A percentile compares a stretch with the other conserved stretches of the same genome.
phyloP scores from a whole-genome alignment of 2,797 vertebrate genomes.

The Pteropus rufus region DNA sequence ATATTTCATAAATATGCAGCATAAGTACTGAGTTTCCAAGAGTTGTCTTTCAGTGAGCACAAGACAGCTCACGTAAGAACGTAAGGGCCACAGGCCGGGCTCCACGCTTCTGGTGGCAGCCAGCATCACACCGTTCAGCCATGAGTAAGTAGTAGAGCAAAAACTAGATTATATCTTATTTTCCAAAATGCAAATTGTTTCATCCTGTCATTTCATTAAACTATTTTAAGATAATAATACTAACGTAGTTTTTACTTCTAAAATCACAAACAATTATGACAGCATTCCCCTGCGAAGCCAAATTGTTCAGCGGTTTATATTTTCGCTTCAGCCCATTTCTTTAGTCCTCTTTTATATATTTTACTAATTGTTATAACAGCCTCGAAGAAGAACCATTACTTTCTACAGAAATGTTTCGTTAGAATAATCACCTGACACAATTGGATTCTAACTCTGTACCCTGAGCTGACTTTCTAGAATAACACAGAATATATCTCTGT shows the following conservation, averaged over 20 bases:
- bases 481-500: neutral
- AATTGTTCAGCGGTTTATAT: neutral
- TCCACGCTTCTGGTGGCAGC: neutral
- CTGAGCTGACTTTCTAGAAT: slow-evolving; percentile 21
- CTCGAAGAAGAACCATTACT: slow-evolving; percentile 34
- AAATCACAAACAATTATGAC: neutral
- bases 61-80: neutral
- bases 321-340: neutral
- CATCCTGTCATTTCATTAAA: neutral
- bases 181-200: slow-evolving; percentile 4
- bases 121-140: neutral
- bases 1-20: neutral
- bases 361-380: slow-evolving; percentile 57
- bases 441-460: neutral
- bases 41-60: neutral
- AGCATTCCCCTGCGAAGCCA: neutral
- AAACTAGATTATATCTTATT: neutral
- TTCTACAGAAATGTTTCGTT: slow-evolving; percentile 47
- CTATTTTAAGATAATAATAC: slow-evolving; percentile 47
- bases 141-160: neutral
- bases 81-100: neutral
- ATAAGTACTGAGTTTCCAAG: neutral
- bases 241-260: slow-evolving; percentile 32
- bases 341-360: slow-evolving; percentile 39
- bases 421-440: slow-evolving; percentile 8